Evolutionary conservation across 2,113 vertebrate genomes (phyloP).

Genomic region (Petrocephalus microphthalmus): DNA sequence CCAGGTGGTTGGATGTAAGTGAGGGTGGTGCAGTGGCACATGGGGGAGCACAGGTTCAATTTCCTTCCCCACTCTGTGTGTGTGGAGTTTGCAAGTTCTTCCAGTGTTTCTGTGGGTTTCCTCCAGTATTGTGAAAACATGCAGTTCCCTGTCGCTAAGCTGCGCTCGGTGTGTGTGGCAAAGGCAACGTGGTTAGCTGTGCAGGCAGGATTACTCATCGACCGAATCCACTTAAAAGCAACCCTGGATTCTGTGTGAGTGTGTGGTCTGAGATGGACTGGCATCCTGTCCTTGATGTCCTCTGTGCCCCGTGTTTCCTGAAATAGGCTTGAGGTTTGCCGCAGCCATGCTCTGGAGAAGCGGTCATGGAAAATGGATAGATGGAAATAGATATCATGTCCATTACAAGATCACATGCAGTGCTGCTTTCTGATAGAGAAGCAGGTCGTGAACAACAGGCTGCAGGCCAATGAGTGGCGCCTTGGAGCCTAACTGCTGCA

Average conservation of each 20-base stretch:
- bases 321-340: not conserved
- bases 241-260: not conserved
- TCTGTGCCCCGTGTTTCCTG: not conserved
- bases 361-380: not conserved
- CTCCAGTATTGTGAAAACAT: not conserved
- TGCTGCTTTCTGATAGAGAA: not conserved
- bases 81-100: not conserved
- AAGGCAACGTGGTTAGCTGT: not conserved
- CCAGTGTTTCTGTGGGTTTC: not conserved
- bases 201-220: not conserved
- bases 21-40: not conserved
- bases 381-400: not conserved
- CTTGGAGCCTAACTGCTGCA: not conserved
- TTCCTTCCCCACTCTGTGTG: no score
- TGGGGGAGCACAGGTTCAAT: no score
- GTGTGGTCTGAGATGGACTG: not conserved
- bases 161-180: not conserved
- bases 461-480: not conserved
- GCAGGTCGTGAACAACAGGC: not conserved
- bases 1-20: not conserved
- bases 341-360: not conserved
- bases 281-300: not conserved
- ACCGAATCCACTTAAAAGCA: not conserved
- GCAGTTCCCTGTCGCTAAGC: not conserved
- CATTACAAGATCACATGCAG: not conserved